Evolutionary conservation across 2,888 invertebrate species (phyloP), one percentile per base, ranked within the genome.

Genomic region (Spatulosminthurus flaviceps): DNA sequence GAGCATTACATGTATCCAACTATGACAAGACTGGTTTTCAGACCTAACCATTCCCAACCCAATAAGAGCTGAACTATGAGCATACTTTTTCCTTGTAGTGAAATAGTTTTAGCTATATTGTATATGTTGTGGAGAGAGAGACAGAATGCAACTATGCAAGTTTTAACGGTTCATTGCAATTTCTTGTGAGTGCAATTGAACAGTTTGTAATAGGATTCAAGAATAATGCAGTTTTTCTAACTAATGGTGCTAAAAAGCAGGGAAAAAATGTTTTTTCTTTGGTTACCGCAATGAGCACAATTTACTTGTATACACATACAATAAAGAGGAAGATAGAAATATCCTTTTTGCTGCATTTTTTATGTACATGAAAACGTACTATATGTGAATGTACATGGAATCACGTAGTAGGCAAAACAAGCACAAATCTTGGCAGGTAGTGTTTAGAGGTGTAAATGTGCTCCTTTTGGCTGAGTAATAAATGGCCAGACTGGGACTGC

Each of bases 91-190:
- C 51, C 51, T 16, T 16, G 16, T 16, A 34, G n/a, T n/a, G 9
- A 34, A 34, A 34, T 34, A 4, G 4, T 34, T 7, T 34, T 34
- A 34, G 9, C 34, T 34, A 34, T 34, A 34, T 34, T 4, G 34
- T 34, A 7, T 7, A 7, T 7, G 34, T 34, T 7, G 34, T 34
- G 9, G 34, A 34, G 5, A 51, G 1, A 51, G n/a, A 51, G 16
- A 19, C n/a, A 51, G 51, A 51, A 13, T 51, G 51, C 51, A 51
- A 51, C 51, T 13, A 51, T 51, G 51, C 51, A 51, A 51, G 51
- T 51, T 51, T 51, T 51, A 51, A 51, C 51, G 51, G 51, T 51
- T 51, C 51, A 51, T 51, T 51, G 51, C 51, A 51, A 51, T 51
- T 51, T 51, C 51, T 11, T 2, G 2, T 13, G 9, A 51, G 4